Percentiles rank a stretch among this genome's conserved stretches.
Conservation (phyloP, 2,113 vertebrate species). For the Sander lucioperca region DNA sequence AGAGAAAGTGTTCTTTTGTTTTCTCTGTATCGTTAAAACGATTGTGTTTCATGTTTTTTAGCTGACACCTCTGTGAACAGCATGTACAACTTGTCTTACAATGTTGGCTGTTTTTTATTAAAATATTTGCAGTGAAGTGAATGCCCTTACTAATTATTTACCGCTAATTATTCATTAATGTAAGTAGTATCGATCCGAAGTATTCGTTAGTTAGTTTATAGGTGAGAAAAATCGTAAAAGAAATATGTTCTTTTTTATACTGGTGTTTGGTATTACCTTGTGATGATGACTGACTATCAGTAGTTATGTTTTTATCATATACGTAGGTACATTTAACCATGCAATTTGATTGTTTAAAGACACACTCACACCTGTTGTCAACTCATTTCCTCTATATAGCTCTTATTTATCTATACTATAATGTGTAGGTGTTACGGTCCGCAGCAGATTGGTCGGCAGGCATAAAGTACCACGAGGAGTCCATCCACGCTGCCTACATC, state of each 20-base stretch:
- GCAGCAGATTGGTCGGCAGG: slow-evolving; percentile 97
- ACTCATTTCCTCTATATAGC: no score
- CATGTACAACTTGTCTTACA: not conserved
- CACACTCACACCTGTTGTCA: not conserved
- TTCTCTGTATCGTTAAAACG: not conserved
- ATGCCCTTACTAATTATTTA: not conserved
- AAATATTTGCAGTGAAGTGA: not conserved
- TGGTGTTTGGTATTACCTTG: no score
- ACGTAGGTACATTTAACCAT: not conserved
- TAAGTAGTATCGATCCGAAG: not conserved
- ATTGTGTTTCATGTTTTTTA: not conserved
- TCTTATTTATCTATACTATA: not conserved
- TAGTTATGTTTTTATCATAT: not conserved
- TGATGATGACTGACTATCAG: not conserved
- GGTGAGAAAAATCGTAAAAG: not conserved
- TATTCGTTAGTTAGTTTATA: not conserved
- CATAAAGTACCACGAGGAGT: slow-evolving; percentile 97
- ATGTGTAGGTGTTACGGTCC: slow-evolving; percentile 90
- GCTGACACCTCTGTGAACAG: not conserved
- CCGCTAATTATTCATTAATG: not conserved
- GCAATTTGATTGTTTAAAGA: not conserved
- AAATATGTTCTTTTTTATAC: no score
- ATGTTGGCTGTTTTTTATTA: not conserved
- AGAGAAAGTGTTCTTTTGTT: not conserved
- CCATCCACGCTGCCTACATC: slow-evolving; percentile 94